Evolutionary conservation across 2,888 invertebrate genomes (phyloP).

Genomic region (Julus scandinavius): DNA sequence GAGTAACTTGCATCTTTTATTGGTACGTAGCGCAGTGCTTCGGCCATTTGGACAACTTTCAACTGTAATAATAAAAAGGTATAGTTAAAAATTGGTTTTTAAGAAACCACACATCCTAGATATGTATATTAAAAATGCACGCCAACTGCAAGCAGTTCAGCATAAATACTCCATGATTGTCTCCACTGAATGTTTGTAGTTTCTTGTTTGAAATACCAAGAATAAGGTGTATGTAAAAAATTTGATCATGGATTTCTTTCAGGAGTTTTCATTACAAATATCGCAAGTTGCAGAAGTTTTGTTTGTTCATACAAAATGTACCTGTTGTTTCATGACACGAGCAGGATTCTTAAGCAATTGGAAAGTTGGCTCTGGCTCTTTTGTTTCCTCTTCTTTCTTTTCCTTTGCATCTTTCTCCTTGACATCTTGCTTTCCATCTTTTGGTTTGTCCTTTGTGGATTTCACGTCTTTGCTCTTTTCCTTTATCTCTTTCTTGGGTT

Average conservation of each 20-base stretch:
- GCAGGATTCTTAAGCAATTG: slow-evolving; percentile 95
- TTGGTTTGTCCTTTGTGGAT: slow-evolving; percentile 55
- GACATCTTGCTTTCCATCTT: slow-evolving; percentile 63
- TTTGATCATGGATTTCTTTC: too few relatives aligned
- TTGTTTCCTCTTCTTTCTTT: slow-evolving; percentile 72
- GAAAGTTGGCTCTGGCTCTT: slow-evolving; percentile 82
- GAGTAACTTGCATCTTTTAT: slow-evolving; percentile 80
- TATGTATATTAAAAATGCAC: too few relatives aligned
- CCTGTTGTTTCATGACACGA: slow-evolving; percentile 90
- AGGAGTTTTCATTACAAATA: too few relatives aligned
- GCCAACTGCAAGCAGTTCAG: too few relatives aligned
- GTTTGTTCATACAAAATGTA: slow-evolving; percentile 58
- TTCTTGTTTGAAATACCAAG: too few relatives aligned
- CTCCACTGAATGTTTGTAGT: too few relatives aligned
- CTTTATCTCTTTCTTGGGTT: slow-evolving; percentile 67
- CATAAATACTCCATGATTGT: too few relatives aligned
- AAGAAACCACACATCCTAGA: slow-evolving; percentile 41
- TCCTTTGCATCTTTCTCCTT: slow-evolving; percentile 68
- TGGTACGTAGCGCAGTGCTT: slow-evolving; percentile 83
- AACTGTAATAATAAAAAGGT: slow-evolving; percentile 64
- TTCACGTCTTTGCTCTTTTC: slow-evolving; percentile 66
- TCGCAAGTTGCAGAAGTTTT: neutral
- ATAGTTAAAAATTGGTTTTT: neutral
- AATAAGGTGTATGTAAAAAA: too few relatives aligned
- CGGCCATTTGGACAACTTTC: slow-evolving; percentile 78